phyloP scores from a whole-genome alignment of 2,888 invertebrate genomes.

The Scaptomyza parva region DNA sequence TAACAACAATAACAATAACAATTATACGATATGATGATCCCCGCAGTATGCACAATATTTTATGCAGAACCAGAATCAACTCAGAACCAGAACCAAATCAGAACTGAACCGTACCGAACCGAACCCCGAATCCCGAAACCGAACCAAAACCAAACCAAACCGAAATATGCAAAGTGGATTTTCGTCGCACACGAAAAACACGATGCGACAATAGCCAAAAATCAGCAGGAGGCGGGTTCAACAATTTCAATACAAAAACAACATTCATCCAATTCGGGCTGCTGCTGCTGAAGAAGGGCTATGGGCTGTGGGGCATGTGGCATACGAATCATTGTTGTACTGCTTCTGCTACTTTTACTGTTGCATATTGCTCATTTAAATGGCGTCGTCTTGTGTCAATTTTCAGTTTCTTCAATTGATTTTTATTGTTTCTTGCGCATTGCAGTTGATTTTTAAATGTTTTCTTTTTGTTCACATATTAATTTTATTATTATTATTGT shows the following conservation, averaged over 20 bases:
- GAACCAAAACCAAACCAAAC: not conserved
- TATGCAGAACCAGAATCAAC: not conserved
- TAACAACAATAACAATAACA: conserved; percentile 70
- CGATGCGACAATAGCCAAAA: conserved; percentile 42
- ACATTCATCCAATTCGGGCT: conserved; percentile 3
- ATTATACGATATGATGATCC: conserved; percentile 33
- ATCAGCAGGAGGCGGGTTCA: conserved; percentile 46
- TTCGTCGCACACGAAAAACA: conserved; percentile 13
- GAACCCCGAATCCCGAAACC: not conserved
- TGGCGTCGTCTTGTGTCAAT: conserved; percentile 13
- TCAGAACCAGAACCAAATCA: not conserved
- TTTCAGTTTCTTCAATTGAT: not conserved
- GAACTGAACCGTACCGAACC: not conserved
- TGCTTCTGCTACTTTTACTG: not conserved
- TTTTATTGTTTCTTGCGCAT: conserved; percentile 13
- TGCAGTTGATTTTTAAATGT: conserved; percentile 33
- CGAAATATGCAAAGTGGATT: conserved; percentile 34
- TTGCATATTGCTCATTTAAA: conserved; percentile 40
- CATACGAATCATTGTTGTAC: conserved; percentile 11
- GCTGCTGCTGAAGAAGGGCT: too few relatives aligned
- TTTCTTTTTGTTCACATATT: not conserved
- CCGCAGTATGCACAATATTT: conserved; percentile 3
- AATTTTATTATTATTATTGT: not conserved
- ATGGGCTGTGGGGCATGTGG: conserved; percentile 21
- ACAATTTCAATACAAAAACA: conserved; percentile 28